Base-by-base conservation (phyloP, 2,888 invertebrate genomes). In the Acrocera orbiculus region DNA sequence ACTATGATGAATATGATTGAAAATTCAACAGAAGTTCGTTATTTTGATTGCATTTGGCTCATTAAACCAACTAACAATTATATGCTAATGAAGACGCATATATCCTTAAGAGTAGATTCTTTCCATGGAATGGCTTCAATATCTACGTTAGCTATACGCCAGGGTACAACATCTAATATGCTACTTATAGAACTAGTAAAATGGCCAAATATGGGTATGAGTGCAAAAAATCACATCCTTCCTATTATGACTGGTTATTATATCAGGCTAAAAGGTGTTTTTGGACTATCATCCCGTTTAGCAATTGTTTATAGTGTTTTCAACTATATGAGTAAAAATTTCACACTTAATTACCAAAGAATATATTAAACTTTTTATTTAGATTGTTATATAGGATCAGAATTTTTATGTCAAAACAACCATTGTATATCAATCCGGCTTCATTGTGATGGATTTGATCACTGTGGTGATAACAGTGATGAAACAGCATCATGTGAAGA, bases 1-100 rank as follows among this genome's bases (percentile, higher is more conserved):
- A 76, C 76, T 3, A 77, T 78, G 77, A 73, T 76, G 70, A 69
- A 76, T 46, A 76, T 77, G 75, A 65, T 70, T 10, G 64, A 65
- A 27, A 66, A 68, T 37, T 59, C 61, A 3, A 61, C 62, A 1
- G 65, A 66, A 44, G 59, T 65, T 1, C 65, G 69, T 31, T 62
- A 65, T 3, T 78, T 69, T 46, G 76, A 77, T 48, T 78, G 77
- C 46, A 66, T 76, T 34, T 78, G 77, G 77, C 62, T 78, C 17
- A 70, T 78, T 10, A 68, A 70, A 45, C 75, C 75, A 3, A 67
- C 70, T 1, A 67, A 67, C 39, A 70, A 65, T 43, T 72, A 69
- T 45, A 53, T 71, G 40, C 70, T 73, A 49, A 64, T 71, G 56
- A 75, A 75, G 49, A 73, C 75, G 0, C 73, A 76, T 50, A 62